These are phyloP conservation scores for Peromyscus aztecus DNA, from an alignment of 2,797 vertebrate species.

Conservation along the genomic window DNA sequence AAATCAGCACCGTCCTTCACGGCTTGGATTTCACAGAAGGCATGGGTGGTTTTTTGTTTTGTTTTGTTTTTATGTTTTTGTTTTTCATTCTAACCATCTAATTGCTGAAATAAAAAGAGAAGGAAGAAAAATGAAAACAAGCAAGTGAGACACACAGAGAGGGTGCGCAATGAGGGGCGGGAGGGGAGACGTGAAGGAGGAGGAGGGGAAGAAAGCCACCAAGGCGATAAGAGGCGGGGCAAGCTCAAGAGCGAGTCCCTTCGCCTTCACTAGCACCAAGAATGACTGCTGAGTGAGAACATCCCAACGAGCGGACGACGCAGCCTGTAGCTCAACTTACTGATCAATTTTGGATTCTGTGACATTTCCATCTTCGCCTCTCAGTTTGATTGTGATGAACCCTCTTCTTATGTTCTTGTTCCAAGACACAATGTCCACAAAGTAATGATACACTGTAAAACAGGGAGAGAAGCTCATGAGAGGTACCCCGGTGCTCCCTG, in stretches of 20 bases:
- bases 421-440: slow-evolving; percentile 88
- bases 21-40: neutral
- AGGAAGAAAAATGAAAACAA: neutral
- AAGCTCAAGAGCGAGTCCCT: neutral
- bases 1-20: neutral
- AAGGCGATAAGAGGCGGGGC: neutral
- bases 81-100: neutral
- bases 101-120: slow-evolving; percentile 1
- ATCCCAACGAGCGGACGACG: neutral
- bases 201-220: neutral
- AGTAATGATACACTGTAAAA: slow-evolving; percentile 89
- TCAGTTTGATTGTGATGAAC: slow-evolving; percentile 85
- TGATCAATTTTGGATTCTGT: slow-evolving; percentile 87
- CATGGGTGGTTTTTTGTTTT: neutral
- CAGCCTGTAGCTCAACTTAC: slow-evolving; percentile 83
- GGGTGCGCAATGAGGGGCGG: accelerated
- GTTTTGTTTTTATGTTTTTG: too few species aligned
- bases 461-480: neutral
- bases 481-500: neutral
- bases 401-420: slow-evolving; percentile 87
- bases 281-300: neutral
- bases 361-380: slow-evolving; percentile 82
- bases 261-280: neutral
- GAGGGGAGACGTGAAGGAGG: accelerated
- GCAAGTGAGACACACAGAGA: neutral